Evolutionary conservation across 2,797 vertebrate species (phyloP).

Genomic region (Anolis apletophallus): DNA sequence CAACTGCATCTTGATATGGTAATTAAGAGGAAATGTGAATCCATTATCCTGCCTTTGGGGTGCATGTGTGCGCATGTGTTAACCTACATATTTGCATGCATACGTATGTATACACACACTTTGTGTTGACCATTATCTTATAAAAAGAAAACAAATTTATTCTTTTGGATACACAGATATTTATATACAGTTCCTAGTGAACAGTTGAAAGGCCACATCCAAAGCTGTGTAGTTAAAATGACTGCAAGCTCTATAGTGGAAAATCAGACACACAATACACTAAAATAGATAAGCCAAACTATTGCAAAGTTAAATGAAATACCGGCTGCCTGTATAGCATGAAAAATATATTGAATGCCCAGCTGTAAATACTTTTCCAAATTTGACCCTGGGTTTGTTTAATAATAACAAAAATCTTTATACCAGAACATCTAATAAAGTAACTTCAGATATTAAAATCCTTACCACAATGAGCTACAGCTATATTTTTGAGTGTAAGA

Average conservation of each 20-base stretch:
- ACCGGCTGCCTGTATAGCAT: neutral
- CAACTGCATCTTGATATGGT: constrained; percentile 84
- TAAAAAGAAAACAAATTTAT: neutral
- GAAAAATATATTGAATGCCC: neutral
- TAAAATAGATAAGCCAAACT: constrained; percentile 10
- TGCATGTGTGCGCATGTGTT: neutral
- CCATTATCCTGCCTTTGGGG: constrained; percentile 74
- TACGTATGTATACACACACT: constrained; percentile 15
- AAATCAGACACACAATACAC: neutral
- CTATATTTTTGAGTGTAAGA: neutral
- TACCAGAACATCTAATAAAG: neutral
- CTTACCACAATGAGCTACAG: neutral
- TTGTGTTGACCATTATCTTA: constrained; percentile 41
- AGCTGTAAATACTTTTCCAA: neutral
- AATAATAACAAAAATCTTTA: neutral
- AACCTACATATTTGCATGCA: neutral
- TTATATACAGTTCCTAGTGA: constrained; percentile 41
- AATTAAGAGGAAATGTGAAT: constrained; percentile 85
- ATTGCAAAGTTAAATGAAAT: constrained; percentile 19
- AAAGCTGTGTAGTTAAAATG: constrained; percentile 49
- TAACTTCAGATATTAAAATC: neutral
- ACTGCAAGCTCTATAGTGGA: constrained; percentile 20
- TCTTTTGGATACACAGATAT: constrained; percentile 11
- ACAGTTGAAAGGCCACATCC: constrained; percentile 50
- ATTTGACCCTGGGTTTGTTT: too few relatives aligned